phyloP scores from a whole-genome alignment of 2,797 vertebrate genomes.

The Hippoglossus hippoglossus region DNA sequence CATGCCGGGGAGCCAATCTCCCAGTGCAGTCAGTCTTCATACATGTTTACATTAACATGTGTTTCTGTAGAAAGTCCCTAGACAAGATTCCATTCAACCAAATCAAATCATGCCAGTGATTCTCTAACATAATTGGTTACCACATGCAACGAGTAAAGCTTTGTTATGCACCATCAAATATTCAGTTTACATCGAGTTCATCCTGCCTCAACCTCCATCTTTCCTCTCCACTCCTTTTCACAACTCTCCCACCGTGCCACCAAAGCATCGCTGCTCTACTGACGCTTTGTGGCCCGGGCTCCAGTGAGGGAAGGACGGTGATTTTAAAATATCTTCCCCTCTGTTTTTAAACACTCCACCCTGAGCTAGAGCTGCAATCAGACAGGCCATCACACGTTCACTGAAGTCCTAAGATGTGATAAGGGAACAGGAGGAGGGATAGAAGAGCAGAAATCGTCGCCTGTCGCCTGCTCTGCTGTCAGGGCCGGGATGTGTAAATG shows the following conservation, averaged over 20 bases:
- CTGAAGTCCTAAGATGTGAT: conserved; percentile 53
- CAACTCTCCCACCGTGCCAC: not conserved
- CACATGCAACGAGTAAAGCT: conserved; percentile 45
- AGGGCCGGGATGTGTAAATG: conserved; percentile 29
- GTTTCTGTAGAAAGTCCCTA: conserved; percentile 14
- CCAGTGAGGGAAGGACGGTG: conserved; percentile 33
- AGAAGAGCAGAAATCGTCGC: conserved; percentile 35
- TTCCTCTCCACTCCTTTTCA: not conserved
- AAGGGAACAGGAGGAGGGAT: conserved; percentile 29
- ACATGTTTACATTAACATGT: conserved; percentile 46
- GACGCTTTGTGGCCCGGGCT: conserved; percentile 29
- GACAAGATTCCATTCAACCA: conserved; percentile 20
- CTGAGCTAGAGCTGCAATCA: conserved; percentile 59
- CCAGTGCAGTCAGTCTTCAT: conserved; percentile 55
- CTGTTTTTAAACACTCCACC: conserved; percentile 61
- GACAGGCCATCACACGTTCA: conserved; percentile 56
- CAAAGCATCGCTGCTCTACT: conserved; percentile 9
- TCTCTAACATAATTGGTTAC: conserved; percentile 34
- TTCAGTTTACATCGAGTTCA: conserved; percentile 45
- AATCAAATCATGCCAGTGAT: conserved; percentile 38
- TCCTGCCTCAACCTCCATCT: conserved; percentile 14
- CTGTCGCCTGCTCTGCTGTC: conserved; percentile 38
- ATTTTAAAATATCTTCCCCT: conserved; percentile 62
- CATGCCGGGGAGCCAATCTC: conserved; percentile 6
- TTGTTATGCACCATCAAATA: conserved; percentile 47